phyloP scores from a whole-genome alignment of 2,888 invertebrate genomes.

The Clusia tigrina region DNA sequence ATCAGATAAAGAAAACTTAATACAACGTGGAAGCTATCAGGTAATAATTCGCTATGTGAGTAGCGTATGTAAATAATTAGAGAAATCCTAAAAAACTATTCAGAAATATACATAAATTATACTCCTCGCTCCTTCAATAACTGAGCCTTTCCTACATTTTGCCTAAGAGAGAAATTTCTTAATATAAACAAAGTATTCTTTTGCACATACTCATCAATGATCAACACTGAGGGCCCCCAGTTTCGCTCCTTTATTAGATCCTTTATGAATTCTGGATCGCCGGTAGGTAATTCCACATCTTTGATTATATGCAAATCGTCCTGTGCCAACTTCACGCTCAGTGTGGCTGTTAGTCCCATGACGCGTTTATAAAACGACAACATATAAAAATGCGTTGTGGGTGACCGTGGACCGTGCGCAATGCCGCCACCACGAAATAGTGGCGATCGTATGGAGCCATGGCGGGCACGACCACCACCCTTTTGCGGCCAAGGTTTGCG shows the following conservation, averaged over 20 bases:
- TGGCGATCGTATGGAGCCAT: slow-evolving; percentile 92
- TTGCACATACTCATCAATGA: slow-evolving; percentile 84
- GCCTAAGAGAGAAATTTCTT: no score
- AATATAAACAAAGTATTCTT: no score
- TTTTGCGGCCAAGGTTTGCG: slow-evolving; percentile 98
- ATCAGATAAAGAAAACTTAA: no score
- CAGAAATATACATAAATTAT: background rate
- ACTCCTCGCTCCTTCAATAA: background rate
- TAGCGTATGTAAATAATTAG: background rate
- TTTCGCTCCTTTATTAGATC: slow-evolving; percentile 83
- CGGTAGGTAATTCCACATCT: slow-evolving; percentile 83
- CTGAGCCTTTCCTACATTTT: background rate
- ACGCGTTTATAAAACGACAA: slow-evolving; percentile 80
- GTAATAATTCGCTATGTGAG: no score
- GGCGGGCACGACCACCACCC: slow-evolving; percentile 87
- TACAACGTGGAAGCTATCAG: no score
- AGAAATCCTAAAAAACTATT: slow-evolving; percentile 8
- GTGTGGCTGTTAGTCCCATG: slow-evolving; percentile 79
- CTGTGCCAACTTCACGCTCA: slow-evolving; percentile 93
- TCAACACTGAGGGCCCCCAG: slow-evolving; percentile 96
- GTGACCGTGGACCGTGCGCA: slow-evolving; percentile 90
- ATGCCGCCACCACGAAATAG: slow-evolving; percentile 84
- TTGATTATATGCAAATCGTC: slow-evolving; percentile 94
- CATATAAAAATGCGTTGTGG: slow-evolving; percentile 93
- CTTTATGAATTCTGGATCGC: slow-evolving; percentile 78